A percentile compares a stretch with the other conserved stretches of the same genome.
Conservation (phyloP, 2,888 invertebrate genomes). For the Spodoptera picta region DNA sequence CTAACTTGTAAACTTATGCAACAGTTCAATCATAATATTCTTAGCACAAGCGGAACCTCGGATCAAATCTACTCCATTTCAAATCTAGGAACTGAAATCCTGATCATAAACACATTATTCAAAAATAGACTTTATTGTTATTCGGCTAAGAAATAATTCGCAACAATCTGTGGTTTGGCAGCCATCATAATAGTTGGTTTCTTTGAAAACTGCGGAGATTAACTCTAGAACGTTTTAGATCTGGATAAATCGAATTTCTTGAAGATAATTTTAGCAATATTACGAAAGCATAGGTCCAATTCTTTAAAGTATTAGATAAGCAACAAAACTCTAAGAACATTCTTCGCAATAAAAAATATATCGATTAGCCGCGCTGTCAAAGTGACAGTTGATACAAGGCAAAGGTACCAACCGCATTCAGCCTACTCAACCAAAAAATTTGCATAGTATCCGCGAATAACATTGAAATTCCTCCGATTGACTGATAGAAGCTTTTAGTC, state of each 20-base stretch:
- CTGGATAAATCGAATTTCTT: conserved; percentile 27
- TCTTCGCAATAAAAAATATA: too few species aligned
- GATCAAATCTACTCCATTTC: conserved; percentile 36
- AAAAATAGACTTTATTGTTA: conserved; percentile 46
- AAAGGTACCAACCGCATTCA: too few species aligned
- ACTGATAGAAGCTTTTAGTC: too few species aligned
- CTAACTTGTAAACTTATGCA: conserved; percentile 6
- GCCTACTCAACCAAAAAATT: too few species aligned
- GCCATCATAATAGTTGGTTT: conserved; percentile 39
- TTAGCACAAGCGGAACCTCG: conserved; percentile 33
- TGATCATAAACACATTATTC: conserved; percentile 9
- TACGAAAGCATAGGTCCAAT: neutral
- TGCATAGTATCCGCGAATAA: too few species aligned
- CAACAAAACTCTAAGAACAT: neutral
- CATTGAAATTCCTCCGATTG: too few species aligned
- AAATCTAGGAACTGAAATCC: conserved; percentile 33
- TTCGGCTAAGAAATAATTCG: conserved; percentile 18
- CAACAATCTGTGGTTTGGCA: conserved; percentile 47
- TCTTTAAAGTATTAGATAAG: neutral
- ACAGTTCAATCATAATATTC: conserved; percentile 3
- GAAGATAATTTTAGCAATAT: conserved; percentile 22
- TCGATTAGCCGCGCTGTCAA: too few species aligned
- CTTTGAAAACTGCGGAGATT: conserved; percentile 28
- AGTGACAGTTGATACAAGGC: too few species aligned
- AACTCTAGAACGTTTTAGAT: conserved; percentile 29